Percentiles rank a stretch among this genome's conserved stretches.
These are phyloP conservation scores for Clytia hemisphaerica DNA, from an alignment of 30 jellyfish, hydroid and myxozoan species.

Conservation along the genomic window DNA sequence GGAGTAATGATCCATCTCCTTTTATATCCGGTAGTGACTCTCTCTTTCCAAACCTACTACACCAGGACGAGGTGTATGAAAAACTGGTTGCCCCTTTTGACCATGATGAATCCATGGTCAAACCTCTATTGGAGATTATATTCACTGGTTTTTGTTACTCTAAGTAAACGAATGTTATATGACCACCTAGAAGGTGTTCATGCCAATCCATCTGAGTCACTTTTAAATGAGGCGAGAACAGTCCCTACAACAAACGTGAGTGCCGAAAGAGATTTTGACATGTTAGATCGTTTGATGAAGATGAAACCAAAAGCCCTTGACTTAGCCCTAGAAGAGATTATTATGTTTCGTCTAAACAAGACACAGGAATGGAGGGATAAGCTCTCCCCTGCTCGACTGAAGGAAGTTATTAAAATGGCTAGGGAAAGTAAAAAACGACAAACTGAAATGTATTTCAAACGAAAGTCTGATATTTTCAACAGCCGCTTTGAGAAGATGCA, in stretches of 20 bases:
- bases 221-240: conserved; percentile 24
- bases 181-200: conserved; percentile 35
- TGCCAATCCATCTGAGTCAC: too few species aligned
- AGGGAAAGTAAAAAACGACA: conserved; percentile 25
- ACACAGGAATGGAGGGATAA: conserved; percentile 16
- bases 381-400: not conserved
- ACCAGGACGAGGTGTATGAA: conserved; percentile 9
- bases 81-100: too few species aligned
- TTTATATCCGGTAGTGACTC: conserved; percentile 16
- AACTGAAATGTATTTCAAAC: not conserved
- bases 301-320: conserved; percentile 24
- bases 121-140: conserved; percentile 15
- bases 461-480: not conserved
- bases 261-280: conserved; percentile 38
- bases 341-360: conserved; percentile 18
- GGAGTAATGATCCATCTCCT: conserved; percentile 14
- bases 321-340: conserved; percentile 24
- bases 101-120: conserved; percentile 13
- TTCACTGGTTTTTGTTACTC: conserved; percentile 29
- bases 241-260: conserved; percentile 23
- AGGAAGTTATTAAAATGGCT: not conserved
- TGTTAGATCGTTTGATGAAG: conserved; percentile 16
- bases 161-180: conserved; percentile 18
- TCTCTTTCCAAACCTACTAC: conserved; percentile 7
- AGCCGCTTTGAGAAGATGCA: conserved; percentile 19